These are phyloP conservation scores for Polylopha cassiicola DNA, from an alignment of 2,888 invertebrate species.

Conservation along the genomic window DNA sequence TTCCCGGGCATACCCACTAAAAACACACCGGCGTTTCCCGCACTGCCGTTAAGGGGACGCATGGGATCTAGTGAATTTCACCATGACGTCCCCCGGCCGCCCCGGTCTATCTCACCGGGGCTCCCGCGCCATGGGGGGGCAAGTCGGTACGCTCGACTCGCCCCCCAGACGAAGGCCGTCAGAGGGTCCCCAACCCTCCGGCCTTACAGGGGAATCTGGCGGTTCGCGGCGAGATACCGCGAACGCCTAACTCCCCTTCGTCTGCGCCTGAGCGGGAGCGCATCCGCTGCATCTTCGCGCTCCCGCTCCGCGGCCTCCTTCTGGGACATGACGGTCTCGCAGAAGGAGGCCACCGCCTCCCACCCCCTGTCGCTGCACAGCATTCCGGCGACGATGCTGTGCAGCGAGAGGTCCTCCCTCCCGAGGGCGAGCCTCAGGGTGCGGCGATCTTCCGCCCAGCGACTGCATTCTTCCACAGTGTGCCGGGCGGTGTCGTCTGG, in stretches of 20 bases:
- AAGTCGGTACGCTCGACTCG: no score
- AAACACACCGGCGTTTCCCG: no score
- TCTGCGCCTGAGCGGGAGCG: background rate
- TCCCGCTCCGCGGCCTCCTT: background rate
- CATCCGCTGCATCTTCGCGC: background rate
- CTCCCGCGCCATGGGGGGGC: no score
- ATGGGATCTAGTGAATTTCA: no score
- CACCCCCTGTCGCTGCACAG: background rate
- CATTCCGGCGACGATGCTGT: background rate
- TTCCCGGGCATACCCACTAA: no score
- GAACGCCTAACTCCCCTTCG: no score
- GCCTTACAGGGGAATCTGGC: background rate
- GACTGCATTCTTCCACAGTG: background rate
- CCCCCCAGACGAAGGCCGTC: background rate
- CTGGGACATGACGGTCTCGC: background rate
- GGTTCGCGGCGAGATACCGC: background rate
- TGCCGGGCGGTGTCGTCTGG: slow-evolving; percentile 1
- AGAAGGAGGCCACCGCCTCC: slow-evolving; percentile 3
- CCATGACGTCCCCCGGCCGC: no score
- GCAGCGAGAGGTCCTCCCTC: slow-evolving; percentile 2
- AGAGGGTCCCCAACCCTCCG: background rate
- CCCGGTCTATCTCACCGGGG: no score
- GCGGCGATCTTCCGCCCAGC: background rate
- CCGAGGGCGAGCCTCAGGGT: background rate
- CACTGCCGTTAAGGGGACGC: no score